Percentiles rank a stretch among this genome's conserved stretches.
phyloP scores from a whole-genome alignment of 2,797 vertebrate genomes.

The Lacerta viridis region DNA sequence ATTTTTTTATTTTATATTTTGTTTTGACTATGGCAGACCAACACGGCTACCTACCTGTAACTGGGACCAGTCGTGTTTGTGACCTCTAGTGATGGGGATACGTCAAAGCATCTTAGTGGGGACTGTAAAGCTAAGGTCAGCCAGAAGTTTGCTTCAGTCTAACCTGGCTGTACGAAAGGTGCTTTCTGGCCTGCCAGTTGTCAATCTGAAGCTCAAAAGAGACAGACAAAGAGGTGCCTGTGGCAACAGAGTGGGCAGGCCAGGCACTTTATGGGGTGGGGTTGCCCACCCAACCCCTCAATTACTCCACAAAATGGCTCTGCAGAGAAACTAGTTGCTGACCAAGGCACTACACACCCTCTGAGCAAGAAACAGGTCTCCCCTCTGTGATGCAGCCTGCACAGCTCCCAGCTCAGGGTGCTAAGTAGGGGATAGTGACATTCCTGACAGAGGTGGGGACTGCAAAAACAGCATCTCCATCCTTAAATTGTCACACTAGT shows the following conservation, averaged over 20 bases:
- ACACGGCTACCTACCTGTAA: too few relatives aligned
- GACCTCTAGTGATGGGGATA: fast-evolving
- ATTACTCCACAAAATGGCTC: not conserved
- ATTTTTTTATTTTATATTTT: too few relatives aligned
- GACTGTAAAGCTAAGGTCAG: not conserved
- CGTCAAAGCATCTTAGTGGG: not conserved
- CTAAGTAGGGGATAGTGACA: not conserved
- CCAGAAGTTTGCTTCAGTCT: not conserved
- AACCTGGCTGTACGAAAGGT: too few relatives aligned
- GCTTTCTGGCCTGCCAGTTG: not conserved
- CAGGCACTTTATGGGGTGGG: not conserved
- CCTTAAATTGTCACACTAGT: not conserved
- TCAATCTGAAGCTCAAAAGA: not conserved
- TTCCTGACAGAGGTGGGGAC: not conserved
- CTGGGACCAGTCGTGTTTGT: too few relatives aligned
- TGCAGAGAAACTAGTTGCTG: too few relatives aligned
- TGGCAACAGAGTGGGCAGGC: not conserved
- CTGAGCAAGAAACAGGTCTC: not conserved
- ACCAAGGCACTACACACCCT: not conserved
- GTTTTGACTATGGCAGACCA: too few relatives aligned
- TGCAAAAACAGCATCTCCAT: not conserved
- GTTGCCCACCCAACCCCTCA: too few relatives aligned
- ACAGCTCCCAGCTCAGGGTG: not conserved
- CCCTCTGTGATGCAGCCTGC: not conserved
- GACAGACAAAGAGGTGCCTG: not conserved